These are phyloP conservation scores for Chalcosyrphus nemorum DNA, from an alignment of 2,888 invertebrate species.

Conservation along the genomic window DNA sequence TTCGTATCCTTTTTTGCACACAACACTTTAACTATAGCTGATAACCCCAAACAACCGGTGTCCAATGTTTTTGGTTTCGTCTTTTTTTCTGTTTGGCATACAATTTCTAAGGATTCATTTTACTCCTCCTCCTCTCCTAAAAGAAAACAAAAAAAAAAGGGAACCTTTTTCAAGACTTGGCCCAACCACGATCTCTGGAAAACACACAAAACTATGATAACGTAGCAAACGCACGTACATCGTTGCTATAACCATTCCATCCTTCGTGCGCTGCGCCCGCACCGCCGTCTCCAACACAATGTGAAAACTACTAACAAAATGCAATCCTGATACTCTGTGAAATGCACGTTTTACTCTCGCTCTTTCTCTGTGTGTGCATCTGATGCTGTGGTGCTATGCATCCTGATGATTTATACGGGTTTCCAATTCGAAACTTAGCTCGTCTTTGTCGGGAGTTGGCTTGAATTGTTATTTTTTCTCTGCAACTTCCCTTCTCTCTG, in stretches of 20 bases:
- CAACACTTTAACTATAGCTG: neutral
- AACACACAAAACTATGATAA: constrained; percentile 19
- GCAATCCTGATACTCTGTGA: constrained; percentile 29
- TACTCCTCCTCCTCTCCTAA: neutral
- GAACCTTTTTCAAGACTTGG: neutral
- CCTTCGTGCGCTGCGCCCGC: neutral
- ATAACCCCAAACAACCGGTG: neutral
- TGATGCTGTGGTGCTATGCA: constrained; percentile 49
- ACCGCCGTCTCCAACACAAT: constrained; percentile 1
- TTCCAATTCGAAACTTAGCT: constrained; percentile 68
- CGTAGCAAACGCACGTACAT: constrained; percentile 48
- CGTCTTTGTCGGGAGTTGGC: constrained; percentile 66
- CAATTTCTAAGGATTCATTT: constrained; percentile 19
- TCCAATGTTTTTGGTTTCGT: neutral
- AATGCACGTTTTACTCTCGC: constrained; percentile 1
- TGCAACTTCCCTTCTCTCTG: neutral
- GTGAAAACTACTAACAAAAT: constrained; percentile 25
- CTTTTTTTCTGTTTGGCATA: neutral
- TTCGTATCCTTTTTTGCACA: no score
- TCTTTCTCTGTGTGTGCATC: neutral
- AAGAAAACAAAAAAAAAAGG: neutral
- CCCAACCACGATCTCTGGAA: constrained; percentile 3
- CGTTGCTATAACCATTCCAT: constrained; percentile 28
- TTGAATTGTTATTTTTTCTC: constrained; percentile 48
- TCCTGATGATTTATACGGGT: constrained; percentile 67